Evolutionary conservation across 2,113 vertebrate species (phyloP).

Genomic region (Nerophis lumbriciformis): DNA sequence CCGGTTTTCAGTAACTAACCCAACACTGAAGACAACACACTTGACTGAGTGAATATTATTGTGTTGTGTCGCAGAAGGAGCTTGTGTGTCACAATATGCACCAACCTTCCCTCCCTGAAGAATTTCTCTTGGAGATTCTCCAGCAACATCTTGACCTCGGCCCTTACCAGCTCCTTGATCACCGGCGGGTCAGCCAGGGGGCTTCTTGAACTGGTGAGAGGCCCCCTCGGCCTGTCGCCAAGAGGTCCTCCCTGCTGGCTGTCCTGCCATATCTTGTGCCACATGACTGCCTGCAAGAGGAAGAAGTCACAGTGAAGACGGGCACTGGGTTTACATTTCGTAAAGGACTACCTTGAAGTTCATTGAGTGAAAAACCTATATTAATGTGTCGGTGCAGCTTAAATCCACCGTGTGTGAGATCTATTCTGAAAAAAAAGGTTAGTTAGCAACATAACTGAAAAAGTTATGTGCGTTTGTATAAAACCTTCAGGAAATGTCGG

Average conservation of each 20-base stretch:
- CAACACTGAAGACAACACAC: too few species aligned
- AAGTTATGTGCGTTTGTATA: too few species aligned
- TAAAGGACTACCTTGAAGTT: too few species aligned
- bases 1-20: too few species aligned
- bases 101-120: conserved; percentile 53
- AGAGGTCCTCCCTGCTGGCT: conserved; percentile 17
- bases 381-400: too few species aligned
- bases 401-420: too few species aligned
- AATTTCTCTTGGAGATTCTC: conserved; percentile 58
- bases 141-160: conserved; percentile 81
- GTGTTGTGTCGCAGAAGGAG: neutral
- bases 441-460: too few species aligned
- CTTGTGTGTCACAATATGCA: conserved; percentile 2
- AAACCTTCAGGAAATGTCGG: too few species aligned
- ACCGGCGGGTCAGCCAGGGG: conserved; percentile 75
- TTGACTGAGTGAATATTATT: too few species aligned
- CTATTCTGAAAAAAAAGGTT: too few species aligned
- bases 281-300: conserved; percentile 65
- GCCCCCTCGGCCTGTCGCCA: conserved; percentile 12
- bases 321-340: neutral
- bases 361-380: too few species aligned
- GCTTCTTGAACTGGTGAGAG: conserved; percentile 5
- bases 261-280: conserved; percentile 68
- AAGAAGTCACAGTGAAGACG: neutral
- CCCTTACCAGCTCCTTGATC: conserved; percentile 77